phyloP scores from a whole-genome alignment of 2,888 invertebrate genomes.

The Morpho achilles region DNA sequence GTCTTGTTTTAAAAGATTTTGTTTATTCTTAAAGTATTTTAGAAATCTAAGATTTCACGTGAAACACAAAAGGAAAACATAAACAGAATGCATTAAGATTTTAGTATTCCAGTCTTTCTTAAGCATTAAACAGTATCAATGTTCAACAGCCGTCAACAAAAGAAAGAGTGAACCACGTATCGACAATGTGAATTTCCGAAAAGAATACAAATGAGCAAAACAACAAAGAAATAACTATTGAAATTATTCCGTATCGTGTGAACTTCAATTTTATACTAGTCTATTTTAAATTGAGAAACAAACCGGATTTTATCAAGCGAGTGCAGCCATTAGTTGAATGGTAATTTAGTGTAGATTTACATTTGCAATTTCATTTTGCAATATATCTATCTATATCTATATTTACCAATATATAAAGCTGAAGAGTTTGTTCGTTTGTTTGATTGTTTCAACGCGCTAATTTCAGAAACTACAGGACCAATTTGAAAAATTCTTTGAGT shows the following conservation, averaged over 20 bases:
- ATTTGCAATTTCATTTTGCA: too few relatives aligned
- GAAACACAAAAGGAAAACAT: constrained; percentile 9
- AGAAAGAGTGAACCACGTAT: constrained; percentile 7
- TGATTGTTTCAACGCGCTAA: too few relatives aligned
- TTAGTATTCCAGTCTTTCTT: constrained; percentile 6
- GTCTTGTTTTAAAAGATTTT: too few relatives aligned
- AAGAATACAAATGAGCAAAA: constrained; percentile 19
- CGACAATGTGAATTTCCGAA: constrained; percentile 5
- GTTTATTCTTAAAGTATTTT: neutral
- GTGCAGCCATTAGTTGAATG: constrained; percentile 2
- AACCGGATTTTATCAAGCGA: constrained; percentile 1
- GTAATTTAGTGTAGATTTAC: neutral
- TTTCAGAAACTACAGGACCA: too few relatives aligned
- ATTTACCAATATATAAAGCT: too few relatives aligned
- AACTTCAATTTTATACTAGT: constrained; percentile 8
- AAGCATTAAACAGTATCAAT: constrained; percentile 5
- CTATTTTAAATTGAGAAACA: constrained; percentile 13
- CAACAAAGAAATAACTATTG: constrained; percentile 10
- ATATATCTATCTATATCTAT: too few relatives aligned
- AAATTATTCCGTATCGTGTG: constrained; percentile 16
- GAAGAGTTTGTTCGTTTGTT: too few relatives aligned
- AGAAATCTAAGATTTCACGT: constrained; percentile 7
- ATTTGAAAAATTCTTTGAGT: too few relatives aligned
- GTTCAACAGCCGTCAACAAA: constrained; percentile 6
- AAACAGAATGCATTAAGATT: constrained; percentile 2